Evolutionary conservation across 2,888 invertebrate genomes (phyloP).

Genomic region (Minunthozetes semirufus): DNA sequence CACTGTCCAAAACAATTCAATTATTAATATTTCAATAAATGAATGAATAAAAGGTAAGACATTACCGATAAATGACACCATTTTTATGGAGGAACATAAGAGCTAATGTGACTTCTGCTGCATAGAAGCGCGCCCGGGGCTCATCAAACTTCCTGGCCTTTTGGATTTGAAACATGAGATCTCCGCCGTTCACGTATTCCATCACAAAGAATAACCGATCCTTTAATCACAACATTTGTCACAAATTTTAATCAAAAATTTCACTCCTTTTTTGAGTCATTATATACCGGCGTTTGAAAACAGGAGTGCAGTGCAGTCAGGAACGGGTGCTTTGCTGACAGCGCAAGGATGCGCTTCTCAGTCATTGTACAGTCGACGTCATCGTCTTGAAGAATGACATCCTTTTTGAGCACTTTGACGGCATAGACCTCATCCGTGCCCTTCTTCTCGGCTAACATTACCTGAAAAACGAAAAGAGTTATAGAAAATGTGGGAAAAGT

Average conservation of each 20-base stretch:
- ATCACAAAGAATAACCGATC: slow-evolving; percentile 97
- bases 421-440: slow-evolving; percentile 75
- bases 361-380: slow-evolving; percentile 99
- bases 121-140: slow-evolving; percentile 86
- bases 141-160: slow-evolving; percentile 96
- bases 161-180: slow-evolving; percentile 99
- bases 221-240: slow-evolving; percentile 46
- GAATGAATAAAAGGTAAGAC: neutral
- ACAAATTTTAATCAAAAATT: slow-evolving; percentile 20
- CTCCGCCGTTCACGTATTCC: slow-evolving; percentile 99
- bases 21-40: neutral
- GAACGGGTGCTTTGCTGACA: slow-evolving; percentile 97
- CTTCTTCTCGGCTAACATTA: slow-evolving; percentile 92
- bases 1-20: slow-evolving; percentile 55
- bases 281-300: slow-evolving; percentile 77
- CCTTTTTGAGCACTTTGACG: slow-evolving; percentile 81
- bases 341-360: slow-evolving; percentile 88
- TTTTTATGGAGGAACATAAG: slow-evolving; percentile 92
- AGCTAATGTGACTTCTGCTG: slow-evolving; percentile 95
- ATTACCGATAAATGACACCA: slow-evolving; percentile 84
- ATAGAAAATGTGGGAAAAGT: neutral
- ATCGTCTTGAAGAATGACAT: slow-evolving; percentile 96
- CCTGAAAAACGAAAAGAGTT: slow-evolving; percentile 53
- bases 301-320: slow-evolving; percentile 92
- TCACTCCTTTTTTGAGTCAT: slow-evolving; percentile 24